These are phyloP conservation scores for Cavia porcellus DNA, from an alignment of 2,113 vertebrate genomes.

Conservation along the genomic window DNA sequence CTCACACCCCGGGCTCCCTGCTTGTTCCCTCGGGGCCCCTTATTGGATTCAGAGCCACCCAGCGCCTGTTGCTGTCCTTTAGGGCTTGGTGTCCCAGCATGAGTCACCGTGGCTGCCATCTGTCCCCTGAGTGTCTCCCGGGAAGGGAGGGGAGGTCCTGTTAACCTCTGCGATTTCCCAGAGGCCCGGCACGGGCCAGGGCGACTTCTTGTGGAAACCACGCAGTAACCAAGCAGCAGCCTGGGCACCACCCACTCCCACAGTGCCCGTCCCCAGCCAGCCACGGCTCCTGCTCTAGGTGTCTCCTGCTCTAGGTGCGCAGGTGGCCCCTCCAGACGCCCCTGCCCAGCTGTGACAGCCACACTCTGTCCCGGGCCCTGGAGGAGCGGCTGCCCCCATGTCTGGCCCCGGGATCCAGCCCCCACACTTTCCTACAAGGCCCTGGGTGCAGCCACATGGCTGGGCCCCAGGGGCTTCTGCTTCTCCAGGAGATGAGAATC, in stretches of 20 bases:
- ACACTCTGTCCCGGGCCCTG: background rate
- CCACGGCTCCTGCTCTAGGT: rapidly evolving
- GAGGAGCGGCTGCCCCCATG: rapidly evolving
- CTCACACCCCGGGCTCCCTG: background rate
- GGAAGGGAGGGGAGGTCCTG: background rate
- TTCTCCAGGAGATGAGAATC: background rate
- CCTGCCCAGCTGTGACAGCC: rapidly evolving
- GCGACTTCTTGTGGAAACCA: background rate
- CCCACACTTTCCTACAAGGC: background rate
- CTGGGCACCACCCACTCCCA: background rate
- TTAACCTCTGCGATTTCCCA: background rate
- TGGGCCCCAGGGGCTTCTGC: rapidly evolving
- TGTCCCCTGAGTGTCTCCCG: background rate
- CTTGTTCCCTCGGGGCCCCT: background rate
- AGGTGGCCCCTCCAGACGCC: background rate
- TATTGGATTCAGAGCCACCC: background rate
- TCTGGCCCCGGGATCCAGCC: background rate
- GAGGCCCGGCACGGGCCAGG: background rate
- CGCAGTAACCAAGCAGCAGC: background rate
- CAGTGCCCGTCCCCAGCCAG: background rate
- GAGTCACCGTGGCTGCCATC: background rate
- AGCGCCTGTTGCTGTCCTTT: background rate
- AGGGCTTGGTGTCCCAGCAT: background rate
- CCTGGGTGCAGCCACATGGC: background rate
- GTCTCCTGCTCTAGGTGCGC: rapidly evolving